phyloP scores from a whole-genome alignment of 2,888 invertebrate species.

The Tenthredo notha region DNA sequence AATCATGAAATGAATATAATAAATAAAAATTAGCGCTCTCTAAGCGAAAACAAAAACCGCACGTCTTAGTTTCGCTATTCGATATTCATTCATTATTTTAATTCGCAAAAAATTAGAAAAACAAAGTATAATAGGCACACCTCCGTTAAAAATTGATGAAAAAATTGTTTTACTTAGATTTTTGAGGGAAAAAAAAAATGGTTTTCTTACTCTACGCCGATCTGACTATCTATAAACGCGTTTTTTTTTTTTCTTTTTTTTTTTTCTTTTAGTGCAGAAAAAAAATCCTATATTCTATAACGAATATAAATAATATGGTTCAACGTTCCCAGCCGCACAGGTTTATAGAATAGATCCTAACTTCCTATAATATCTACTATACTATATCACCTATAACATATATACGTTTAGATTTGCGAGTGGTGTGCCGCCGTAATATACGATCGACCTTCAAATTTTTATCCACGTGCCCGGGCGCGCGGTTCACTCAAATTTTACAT shows the following conservation, averaged over 20 bases:
- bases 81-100: background rate
- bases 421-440: background rate
- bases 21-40: background rate
- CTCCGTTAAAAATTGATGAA: too few species aligned
- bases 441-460: conserved; percentile 48
- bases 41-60: background rate
- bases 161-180: too few species aligned
- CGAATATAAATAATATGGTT: background rate
- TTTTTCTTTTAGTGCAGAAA: background rate
- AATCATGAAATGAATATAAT: background rate
- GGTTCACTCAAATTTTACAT: conserved; percentile 31
- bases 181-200: too few species aligned
- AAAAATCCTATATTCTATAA: background rate
- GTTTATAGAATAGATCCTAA: background rate
- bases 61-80: background rate
- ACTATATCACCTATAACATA: background rate
- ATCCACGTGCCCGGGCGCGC: conserved; percentile 19
- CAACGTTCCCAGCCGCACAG: background rate
- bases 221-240: background rate
- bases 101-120: background rate
- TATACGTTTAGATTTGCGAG: background rate
- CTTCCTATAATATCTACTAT: conserved; percentile 16
- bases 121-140: too few species aligned
- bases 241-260: background rate
- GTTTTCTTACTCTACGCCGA: too few species aligned